Evolutionary conservation across 2,113 vertebrate species (phyloP), one percentile per base, ranked within the genome.

Genomic region (Serinus canaria): DNA sequence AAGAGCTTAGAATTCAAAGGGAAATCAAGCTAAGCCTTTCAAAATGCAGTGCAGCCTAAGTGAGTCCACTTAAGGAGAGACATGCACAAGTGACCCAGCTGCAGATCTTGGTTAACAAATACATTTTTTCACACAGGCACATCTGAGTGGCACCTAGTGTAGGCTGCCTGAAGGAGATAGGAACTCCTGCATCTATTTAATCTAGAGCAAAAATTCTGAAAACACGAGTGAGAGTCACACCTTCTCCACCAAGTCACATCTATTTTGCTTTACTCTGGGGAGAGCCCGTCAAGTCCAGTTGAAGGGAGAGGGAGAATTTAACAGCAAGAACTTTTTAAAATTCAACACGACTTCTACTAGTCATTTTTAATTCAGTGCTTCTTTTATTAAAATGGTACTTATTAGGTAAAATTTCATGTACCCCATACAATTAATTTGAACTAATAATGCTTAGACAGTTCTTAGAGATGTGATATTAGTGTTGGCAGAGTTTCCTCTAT

Each of bases 401-500:
- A 74, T 63, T 89, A 82, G 58, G 63, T 43, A 73, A 82, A 52
- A 49, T 66, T 55, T 59, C 58, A 83, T 96, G 89, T 74, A 31
- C 74, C 46, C 59, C 64, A 52, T n/a, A 21, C 19, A 88, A 70
- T 76, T 83, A 85, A 85, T 76, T 82, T 56, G 41, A 93, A 66
- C 11, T 76, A 91, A 59, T 86, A 83, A 77, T 77, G 17, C 87
- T 85, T 64, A 37, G 47, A 70, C 70, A 94, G 56, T 77, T 84
- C 59, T 74, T 77, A 72, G 44, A 66, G 90, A 96, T 60, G 37
- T 25, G 50, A 33, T 88, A n/a, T 37, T 70, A 75, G 20, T 46
- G 30, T 78, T 95, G 93, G 78, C 76, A 50, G 74, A 77, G 31
- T 95, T 95, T 95, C 58, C 70, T 59, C 49, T 73, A 89, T 94